A percentile compares a stretch with the other conserved stretches of the same genome.
Evolutionary conservation across 2,888 invertebrate genomes (phyloP).

Genomic region (Dilophus febrilis): DNA sequence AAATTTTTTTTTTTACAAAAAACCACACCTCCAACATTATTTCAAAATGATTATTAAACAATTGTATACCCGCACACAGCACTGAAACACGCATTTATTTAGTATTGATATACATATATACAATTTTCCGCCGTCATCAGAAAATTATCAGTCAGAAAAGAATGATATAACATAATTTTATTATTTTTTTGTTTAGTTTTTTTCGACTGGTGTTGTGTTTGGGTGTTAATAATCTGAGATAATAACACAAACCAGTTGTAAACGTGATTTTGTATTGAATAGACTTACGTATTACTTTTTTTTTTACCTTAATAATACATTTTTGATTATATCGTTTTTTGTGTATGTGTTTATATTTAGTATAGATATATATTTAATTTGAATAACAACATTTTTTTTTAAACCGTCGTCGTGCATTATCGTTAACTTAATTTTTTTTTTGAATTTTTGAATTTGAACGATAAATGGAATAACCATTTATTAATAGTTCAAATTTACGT

Average conservation of each 20-base stretch:
- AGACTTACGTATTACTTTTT: slow-evolving; percentile 4
- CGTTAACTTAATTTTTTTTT: too few relatives aligned
- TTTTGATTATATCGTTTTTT: slow-evolving; percentile 7
- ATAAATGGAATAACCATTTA: too few relatives aligned
- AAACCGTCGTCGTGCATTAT: too few relatives aligned
- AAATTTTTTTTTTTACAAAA: too few relatives aligned
- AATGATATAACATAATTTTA: slow-evolving; percentile 4
- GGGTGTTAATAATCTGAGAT: slow-evolving; percentile 6
- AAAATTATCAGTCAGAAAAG: slow-evolving; percentile 7
- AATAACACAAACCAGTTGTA: slow-evolving; percentile 6
- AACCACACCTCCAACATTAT: slow-evolving; percentile 3
- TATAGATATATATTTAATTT: neutral
- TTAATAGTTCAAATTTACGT: too few relatives aligned
- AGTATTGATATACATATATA: too few relatives aligned
- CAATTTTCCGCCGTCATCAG: slow-evolving; percentile 6
- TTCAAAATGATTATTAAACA: neutral
- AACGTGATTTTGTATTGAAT: slow-evolving; percentile 9
- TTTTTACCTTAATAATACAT: too few relatives aligned
- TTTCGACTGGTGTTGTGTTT: too few relatives aligned
- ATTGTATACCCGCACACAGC: slow-evolving; percentile 2
- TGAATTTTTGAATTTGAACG: too few relatives aligned
- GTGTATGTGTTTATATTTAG: slow-evolving; percentile 2
- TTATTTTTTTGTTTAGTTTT: too few relatives aligned
- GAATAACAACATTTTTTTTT: too few relatives aligned
- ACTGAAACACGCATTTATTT: slow-evolving; percentile 1